Conservation (phyloP, 2,797 vertebrate species). For the Darevskia mixta region DNA sequence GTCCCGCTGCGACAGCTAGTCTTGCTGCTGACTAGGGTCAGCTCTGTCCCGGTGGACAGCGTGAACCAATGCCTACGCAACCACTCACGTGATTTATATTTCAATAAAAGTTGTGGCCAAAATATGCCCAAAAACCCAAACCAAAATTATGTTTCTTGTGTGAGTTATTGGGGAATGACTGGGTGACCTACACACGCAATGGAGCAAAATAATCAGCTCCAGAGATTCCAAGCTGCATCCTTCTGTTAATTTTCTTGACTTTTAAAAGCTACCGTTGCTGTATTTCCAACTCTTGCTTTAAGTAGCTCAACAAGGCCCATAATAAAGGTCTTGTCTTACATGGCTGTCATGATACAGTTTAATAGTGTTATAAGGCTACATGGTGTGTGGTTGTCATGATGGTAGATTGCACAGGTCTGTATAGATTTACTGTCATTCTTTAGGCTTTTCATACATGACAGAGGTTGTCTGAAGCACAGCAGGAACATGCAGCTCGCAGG, state of each 20-base stretch:
- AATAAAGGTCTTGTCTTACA: conserved; percentile 74
- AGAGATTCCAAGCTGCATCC: conserved; percentile 28
- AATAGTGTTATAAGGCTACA: conserved; percentile 78
- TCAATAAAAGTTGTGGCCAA: too few relatives aligned
- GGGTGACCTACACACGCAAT: too few relatives aligned
- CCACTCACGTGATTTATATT: too few relatives aligned
- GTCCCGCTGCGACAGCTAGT: too few relatives aligned
- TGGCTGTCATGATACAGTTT: conserved; percentile 77
- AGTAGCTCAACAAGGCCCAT: conserved; percentile 67
- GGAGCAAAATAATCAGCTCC: conserved; percentile 37
- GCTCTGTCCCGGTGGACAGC: too few relatives aligned
- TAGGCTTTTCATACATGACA: conserved; percentile 80
- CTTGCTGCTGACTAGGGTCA: too few relatives aligned
- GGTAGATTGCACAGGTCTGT: conserved; percentile 82
- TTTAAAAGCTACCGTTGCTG: conserved; percentile 44
- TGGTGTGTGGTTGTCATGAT: conserved; percentile 77
- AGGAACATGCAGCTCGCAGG: conserved; percentile 78
- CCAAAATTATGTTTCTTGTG: too few relatives aligned
- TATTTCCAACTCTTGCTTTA: conserved; percentile 59
- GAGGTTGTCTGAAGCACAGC: conserved; percentile 78
- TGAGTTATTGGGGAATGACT: too few relatives aligned
- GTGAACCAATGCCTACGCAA: too few relatives aligned
- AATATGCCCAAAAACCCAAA: too few relatives aligned
- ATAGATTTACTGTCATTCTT: conserved; percentile 88
- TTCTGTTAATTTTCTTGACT: conserved; percentile 36